Conservation (phyloP, 2,888 invertebrate species). For the Acleris cristana region DNA sequence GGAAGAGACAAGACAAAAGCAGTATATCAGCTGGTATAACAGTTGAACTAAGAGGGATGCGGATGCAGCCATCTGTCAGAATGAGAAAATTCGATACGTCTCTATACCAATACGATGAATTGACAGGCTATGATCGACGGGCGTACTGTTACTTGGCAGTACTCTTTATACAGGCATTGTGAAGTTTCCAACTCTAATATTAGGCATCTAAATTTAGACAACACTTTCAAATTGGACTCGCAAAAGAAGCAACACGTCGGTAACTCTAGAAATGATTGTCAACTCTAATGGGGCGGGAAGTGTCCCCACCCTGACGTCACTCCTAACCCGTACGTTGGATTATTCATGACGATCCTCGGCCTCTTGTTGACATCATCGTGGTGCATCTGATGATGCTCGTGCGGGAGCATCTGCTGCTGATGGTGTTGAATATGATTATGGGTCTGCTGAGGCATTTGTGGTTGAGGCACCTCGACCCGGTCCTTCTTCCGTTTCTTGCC, state of each 20-base stretch:
- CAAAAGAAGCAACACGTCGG: background rate
- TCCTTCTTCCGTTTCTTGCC: slow-evolving; percentile 68
- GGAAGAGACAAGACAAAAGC: too few species aligned
- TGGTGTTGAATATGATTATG: slow-evolving; percentile 39
- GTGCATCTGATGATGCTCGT: slow-evolving; percentile 43
- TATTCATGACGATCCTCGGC: slow-evolving; percentile 62
- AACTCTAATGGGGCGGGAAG: slow-evolving; percentile 65
- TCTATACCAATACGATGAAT: too few species aligned
- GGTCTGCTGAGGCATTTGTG: slow-evolving; percentile 23
- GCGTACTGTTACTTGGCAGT: too few species aligned
- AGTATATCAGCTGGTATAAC: too few species aligned
- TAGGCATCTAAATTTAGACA: background rate
- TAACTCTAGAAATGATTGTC: slow-evolving; percentile 1
- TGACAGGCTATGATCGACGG: too few species aligned
- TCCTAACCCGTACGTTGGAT: slow-evolving; percentile 59
- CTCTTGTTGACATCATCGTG: slow-evolving; percentile 69
- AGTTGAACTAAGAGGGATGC: too few species aligned
- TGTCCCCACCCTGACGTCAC: slow-evolving; percentile 71
- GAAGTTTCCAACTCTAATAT: too few species aligned
- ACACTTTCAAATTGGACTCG: background rate
- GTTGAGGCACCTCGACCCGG: slow-evolving; percentile 48
- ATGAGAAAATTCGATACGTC: too few species aligned
- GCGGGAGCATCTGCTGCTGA: slow-evolving; percentile 41
- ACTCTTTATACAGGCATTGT: too few species aligned
- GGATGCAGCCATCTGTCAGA: too few species aligned